These are phyloP conservation scores for Platyscapa corneri DNA, from an alignment of 1,140 invertebrate species.

Conservation along the genomic window DNA sequence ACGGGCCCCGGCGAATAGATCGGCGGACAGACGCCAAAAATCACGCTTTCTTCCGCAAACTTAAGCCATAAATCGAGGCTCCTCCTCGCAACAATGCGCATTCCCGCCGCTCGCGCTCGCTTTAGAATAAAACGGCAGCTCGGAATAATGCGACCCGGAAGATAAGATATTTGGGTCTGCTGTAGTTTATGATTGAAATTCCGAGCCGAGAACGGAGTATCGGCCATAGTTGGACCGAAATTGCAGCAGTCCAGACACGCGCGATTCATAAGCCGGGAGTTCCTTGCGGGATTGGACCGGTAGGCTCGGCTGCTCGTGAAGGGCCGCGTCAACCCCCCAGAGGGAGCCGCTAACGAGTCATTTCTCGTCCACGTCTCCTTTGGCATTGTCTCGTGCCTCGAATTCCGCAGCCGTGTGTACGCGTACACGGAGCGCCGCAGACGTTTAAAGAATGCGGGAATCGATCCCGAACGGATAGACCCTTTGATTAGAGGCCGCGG, in stretches of 20 bases:
- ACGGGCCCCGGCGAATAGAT: too few relatives aligned
- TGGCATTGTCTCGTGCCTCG: background rate
- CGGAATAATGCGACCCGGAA: background rate
- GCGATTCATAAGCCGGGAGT: background rate
- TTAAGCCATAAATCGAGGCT: too few relatives aligned
- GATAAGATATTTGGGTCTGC: background rate
- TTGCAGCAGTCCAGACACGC: background rate
- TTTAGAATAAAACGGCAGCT: too few relatives aligned
- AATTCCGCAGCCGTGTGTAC: background rate
- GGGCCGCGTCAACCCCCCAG: background rate
- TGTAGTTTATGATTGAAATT: background rate
- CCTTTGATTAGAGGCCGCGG: conserved; percentile 30
- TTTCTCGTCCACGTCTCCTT: conserved; percentile 19
- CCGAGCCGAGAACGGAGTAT: too few relatives aligned
- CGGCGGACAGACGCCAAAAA: too few relatives aligned
- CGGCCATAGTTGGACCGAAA: background rate
- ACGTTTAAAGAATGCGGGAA: conserved; percentile 40
- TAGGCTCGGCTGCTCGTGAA: background rate
- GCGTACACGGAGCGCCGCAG: background rate
- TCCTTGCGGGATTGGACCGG: background rate
- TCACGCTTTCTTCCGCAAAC: too few relatives aligned
- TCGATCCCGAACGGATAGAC: background rate
- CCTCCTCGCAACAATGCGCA: too few relatives aligned
- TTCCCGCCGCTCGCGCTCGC: too few relatives aligned
- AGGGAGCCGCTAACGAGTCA: conserved; percentile 28